Evolutionary conservation across 2,797 vertebrate genomes (phyloP), one percentile per base, ranked within the genome.

Genomic region (Alcedo atthis): DNA sequence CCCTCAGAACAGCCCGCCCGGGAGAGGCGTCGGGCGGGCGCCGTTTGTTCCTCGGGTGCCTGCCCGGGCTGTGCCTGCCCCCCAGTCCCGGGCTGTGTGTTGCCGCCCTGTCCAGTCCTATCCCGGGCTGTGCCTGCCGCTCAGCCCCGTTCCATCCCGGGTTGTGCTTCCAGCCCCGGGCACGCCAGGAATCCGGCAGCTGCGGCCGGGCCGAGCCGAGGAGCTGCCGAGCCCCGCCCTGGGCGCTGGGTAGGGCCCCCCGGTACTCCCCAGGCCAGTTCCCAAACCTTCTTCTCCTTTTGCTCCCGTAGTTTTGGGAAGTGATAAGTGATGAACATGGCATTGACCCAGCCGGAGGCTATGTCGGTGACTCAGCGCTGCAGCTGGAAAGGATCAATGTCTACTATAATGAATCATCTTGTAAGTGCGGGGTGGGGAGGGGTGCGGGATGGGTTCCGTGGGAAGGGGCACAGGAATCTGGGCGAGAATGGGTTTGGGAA

Each of bases 241-340:
- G 6, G n/a, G 28, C 11, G 6, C 45, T 26, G 67, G 59, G 85
- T 73, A 73, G 51, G 51, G 66, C 8, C 15, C 8, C 12, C 12
- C 15, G 6, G 6, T 8, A 15, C 48, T 46, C 69, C 14, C 33
- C 45, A 1, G 77, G 28, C 53, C 1, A 37, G n/a, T 42, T 42
- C 40, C 70, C 58, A 37, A 57, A 48, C 55, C 26, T 22, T 0
- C 80, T 49, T 87, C 78, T 95, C 35, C 62, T 80, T 73, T 76
- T 24, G 53, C 68, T 48, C 58, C 89, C 14, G 17, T 64, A 99
- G 99, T 99, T 99, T 77, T 99, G 99, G 99, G 99, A 99, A 94
- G 99, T 99, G 96, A 99, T 99, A 97, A 99, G 98, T 28, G 98
- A 99, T 8, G 99, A 99, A 61, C 99, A 99, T 67, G 98, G 98